Conservation (phyloP, 2,888 invertebrate genomes). For the Clivina fossor region DNA sequence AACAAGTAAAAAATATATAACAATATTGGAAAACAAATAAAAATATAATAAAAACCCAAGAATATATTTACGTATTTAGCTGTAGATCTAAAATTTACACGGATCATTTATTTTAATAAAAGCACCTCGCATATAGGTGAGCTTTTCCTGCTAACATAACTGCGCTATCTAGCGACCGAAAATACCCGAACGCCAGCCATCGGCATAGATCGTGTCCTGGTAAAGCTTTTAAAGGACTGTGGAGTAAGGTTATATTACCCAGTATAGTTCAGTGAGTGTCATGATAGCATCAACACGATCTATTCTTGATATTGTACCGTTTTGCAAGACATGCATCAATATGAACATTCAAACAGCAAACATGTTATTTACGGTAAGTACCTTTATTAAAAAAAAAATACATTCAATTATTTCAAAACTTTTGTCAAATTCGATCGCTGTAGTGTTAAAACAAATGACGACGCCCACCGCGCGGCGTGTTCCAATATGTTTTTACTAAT, state of each 20-base stretch:
- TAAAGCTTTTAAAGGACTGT: slow-evolving; percentile 19
- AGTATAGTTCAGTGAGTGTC: slow-evolving; percentile 30
- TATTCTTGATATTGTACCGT: slow-evolving; percentile 49
- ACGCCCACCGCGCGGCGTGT: slow-evolving; percentile 19
- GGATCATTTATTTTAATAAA: too few species aligned
- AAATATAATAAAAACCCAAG: too few species aligned
- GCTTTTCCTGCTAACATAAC: too few species aligned
- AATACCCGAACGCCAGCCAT: neutral
- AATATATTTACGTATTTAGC: too few species aligned
- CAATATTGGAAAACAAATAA: too few species aligned
- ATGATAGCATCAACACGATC: slow-evolving; percentile 27
- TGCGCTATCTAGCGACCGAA: slow-evolving; percentile 1
- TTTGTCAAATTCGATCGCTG: neutral
- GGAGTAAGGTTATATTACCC: slow-evolving; percentile 2
- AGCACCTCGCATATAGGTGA: too few species aligned
- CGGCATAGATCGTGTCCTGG: slow-evolving; percentile 11
- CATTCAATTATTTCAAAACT: neutral
- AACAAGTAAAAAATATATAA: slow-evolving; percentile 4
- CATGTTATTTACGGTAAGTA: slow-evolving; percentile 53
- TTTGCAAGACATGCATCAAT: slow-evolving; percentile 70
- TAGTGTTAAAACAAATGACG: neutral
- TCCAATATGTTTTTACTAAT: slow-evolving; percentile 4
- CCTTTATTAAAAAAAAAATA: neutral
- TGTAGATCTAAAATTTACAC: too few species aligned
- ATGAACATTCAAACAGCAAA: slow-evolving; percentile 65